A percentile compares a stretch with the other conserved stretches of the same genome.
Evolutionary conservation across 2,113 vertebrate species (phyloP).

Genomic region (Mastomys natalensis): DNA sequence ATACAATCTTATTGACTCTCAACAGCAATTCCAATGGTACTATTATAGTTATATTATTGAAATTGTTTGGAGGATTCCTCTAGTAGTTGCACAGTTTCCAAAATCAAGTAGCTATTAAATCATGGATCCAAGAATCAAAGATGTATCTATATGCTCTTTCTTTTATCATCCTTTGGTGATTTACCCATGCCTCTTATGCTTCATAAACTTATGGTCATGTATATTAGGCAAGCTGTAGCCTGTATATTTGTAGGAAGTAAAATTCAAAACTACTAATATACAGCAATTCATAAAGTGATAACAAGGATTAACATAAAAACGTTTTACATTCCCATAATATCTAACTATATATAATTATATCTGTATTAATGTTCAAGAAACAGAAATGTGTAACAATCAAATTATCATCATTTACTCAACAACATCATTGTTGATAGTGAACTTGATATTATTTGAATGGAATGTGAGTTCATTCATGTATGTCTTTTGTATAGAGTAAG

Average conservation of each 20-base stretch:
- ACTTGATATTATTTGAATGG: background rate
- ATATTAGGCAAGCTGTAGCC: background rate
- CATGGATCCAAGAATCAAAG: background rate
- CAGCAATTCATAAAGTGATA: background rate
- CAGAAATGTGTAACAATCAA: background rate
- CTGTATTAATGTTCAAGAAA: background rate
- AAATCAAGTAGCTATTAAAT: background rate
- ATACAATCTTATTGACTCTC: background rate
- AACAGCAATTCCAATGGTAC: too few species aligned
- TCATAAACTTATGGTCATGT: background rate
- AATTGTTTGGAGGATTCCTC: background rate
- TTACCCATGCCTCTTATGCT: background rate
- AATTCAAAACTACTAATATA: background rate
- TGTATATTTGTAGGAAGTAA: background rate
- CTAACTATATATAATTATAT: background rate
- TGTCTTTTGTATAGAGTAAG: background rate
- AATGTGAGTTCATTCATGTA: background rate
- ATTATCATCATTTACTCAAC: background rate
- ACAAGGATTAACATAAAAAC: background rate
- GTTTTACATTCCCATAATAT: background rate
- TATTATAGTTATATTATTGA: background rate
- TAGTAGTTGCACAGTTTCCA: rapidly evolving
- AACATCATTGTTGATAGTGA: background rate
- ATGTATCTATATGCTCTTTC: background rate
- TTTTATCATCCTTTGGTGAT: background rate